Percentiles rank a stretch among this genome's conserved stretches.
These are phyloP conservation scores for Protodeltote pygarga DNA, from an alignment of 2,888 invertebrate genomes.

Conservation along the genomic window DNA sequence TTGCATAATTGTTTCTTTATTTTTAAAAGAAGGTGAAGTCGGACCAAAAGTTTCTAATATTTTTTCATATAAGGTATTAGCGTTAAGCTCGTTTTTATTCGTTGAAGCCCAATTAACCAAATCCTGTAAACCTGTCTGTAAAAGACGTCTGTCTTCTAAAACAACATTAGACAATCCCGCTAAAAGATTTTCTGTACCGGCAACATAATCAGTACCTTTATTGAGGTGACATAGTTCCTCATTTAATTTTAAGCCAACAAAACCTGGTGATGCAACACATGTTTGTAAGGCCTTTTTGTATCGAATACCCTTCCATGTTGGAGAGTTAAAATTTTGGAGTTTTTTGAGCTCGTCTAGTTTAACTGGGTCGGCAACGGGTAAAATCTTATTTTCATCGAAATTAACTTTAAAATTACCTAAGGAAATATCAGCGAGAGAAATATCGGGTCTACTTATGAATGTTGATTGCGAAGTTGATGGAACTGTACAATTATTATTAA, in stretches of 20 bases:
- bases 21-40: slow-evolving; percentile 1
- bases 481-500: no score
- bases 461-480: no score
- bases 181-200: slow-evolving; percentile 1
- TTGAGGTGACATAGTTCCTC: no score
- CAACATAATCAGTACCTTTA: no score
- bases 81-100: no score
- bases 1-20: slow-evolving; percentile 12
- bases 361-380: no score
- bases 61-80: slow-evolving; percentile 2
- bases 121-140: slow-evolving; percentile 7
- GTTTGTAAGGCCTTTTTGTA: slow-evolving; percentile 27
- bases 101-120: no score
- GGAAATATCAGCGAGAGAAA: no score
- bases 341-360: slow-evolving; percentile 4
- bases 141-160: neutral
- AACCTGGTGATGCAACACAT: slow-evolving; percentile 28
- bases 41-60: slow-evolving; percentile 4
- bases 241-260: slow-evolving; percentile 24
- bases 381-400: no score
- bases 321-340: slow-evolving; percentile 10
- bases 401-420: no score
- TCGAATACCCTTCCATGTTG: slow-evolving; percentile 20
- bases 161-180: slow-evolving; percentile 6
- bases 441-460: no score